Base-by-base conservation (phyloP, 2,888 invertebrate species). In the Polylopha cassiicola region DNA sequence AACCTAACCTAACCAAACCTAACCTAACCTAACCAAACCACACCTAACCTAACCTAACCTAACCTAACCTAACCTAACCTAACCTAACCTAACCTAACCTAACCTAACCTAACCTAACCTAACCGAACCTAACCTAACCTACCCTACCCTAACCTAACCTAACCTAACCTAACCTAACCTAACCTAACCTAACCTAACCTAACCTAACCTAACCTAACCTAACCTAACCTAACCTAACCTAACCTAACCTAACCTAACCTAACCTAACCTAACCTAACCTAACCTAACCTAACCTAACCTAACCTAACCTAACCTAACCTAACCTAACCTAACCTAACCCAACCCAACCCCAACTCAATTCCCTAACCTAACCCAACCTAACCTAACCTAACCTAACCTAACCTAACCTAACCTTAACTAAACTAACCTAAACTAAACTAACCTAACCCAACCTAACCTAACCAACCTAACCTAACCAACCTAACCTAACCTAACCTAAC, bases 41-140 rank as follows among this genome's bases (percentile, higher is more conserved):
- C 34, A 42, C 45, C 41, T 41, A 45, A 42, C 42, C 42, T 42
- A 41, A 42, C 41, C 44, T 42, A 44, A 47, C 41, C 44, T 44
- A 47, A 44, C 44, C 47, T 47, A 47, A 43, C 47, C 47, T 44
- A 47, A 43, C 47, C 46, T 43, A 47, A 43, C 46, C 46, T 44
- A 46, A 43, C 43, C 43, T 44, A 44, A 42, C 47, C 47, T 42
- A 44, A 42, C 44, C 44, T 43, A 44, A 43, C 47, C 44, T 17
- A 17, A 29, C 15, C 28, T 9, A 15, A 15, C 15, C 14, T 15
- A 28, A 28, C 28, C 28, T 28, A 28, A 28, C 28, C 28, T 28
- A 28, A 28, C 28, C 28, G 14, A 28, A 28, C 28, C 28, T 39
- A 43, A 45, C 45, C 41, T 38, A 41, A 28, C 39, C 43, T 39